Conservation (phyloP, 2,888 invertebrate genomes). For the Diarsia dahlii region DNA sequence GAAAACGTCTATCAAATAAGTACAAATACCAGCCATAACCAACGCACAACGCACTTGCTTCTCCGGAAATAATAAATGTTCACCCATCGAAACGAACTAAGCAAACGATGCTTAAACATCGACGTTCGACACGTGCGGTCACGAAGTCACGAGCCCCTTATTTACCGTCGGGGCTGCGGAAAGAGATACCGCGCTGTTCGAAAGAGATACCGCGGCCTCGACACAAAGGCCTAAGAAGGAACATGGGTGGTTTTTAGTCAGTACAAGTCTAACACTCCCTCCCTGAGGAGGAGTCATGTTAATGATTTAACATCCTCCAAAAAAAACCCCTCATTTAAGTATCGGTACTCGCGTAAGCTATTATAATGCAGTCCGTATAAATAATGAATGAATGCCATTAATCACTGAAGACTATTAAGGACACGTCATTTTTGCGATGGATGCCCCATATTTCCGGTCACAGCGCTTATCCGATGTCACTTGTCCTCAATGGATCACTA, state of each 20-base stretch:
- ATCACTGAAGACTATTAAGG: conserved; percentile 41
- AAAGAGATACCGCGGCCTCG: too few relatives aligned
- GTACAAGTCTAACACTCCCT: too few relatives aligned
- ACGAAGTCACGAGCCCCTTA: neutral
- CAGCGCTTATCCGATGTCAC: conserved; percentile 40
- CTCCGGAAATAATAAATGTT: too few relatives aligned
- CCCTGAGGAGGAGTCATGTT: too few relatives aligned
- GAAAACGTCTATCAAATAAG: neutral
- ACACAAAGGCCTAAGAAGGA: too few relatives aligned
- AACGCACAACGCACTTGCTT: neutral
- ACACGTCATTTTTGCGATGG: conserved; percentile 44
- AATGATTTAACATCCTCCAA: too few relatives aligned
- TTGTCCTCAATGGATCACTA: conserved; percentile 37
- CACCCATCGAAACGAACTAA: neutral
- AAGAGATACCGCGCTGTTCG: too few relatives aligned
- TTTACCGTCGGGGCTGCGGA: too few relatives aligned
- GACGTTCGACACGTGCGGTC: neutral
- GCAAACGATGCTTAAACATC: neutral
- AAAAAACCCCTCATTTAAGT: neutral
- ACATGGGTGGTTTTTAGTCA: too few relatives aligned
- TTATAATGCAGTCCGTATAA: conserved; percentile 14
- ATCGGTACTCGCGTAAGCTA: neutral
- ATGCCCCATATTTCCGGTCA: conserved; percentile 42
- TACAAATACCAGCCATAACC: neutral
- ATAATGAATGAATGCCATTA: conserved; percentile 45